Evolutionary conservation across 2,797 vertebrate species (phyloP).

Genomic region (Sciurus carolinensis): DNA sequence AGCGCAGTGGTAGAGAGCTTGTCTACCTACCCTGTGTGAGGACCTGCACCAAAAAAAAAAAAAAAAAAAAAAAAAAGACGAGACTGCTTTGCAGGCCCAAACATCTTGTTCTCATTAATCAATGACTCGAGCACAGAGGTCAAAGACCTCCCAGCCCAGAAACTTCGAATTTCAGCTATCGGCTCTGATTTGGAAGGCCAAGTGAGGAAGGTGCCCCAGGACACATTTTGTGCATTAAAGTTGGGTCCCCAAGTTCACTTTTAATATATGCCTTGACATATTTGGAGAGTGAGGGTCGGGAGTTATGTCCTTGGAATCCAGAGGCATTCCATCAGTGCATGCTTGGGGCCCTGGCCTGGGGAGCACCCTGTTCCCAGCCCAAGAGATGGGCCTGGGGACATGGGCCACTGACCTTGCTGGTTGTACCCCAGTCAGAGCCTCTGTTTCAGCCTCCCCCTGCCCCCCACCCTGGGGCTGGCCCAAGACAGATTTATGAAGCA

Average conservation of each 20-base stretch:
- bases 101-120: not conserved
- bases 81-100: no score
- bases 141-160: no score
- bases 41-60: no score
- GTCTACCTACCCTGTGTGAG: no score
- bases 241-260: not conserved
- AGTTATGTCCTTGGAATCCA: not conserved
- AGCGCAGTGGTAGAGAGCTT: no score
- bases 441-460: not conserved
- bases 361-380: not conserved
- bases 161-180: not conserved
- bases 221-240: not conserved
- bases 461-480: not conserved
- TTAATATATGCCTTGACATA: rapidly evolving
- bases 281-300: not conserved
- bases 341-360: not conserved
- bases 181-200: not conserved
- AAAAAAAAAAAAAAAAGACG: not conserved
- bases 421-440: not conserved
- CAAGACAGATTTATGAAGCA: not conserved
- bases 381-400: not conserved
- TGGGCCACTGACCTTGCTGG: not conserved
- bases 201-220: not conserved
- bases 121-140: not conserved
- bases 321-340: not conserved